Evolutionary conservation across 2,113 vertebrate species (phyloP).

Genomic region (Cepphus grylle): DNA sequence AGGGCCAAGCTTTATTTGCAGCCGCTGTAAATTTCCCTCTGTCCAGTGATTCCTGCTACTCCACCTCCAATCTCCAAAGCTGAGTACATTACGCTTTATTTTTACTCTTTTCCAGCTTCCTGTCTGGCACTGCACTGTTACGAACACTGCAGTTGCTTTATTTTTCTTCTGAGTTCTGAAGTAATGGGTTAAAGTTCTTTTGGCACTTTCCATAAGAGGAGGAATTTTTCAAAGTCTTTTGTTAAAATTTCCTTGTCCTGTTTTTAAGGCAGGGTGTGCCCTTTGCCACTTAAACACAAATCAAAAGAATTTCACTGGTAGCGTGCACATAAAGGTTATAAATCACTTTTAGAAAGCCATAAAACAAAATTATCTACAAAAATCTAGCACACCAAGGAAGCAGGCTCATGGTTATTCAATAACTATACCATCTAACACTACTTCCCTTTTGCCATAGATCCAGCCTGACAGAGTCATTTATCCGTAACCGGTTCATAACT

Average conservation of each 20-base stretch:
- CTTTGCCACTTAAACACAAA: constrained; percentile 50
- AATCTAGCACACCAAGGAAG: constrained; percentile 52
- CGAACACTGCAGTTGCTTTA: not conserved
- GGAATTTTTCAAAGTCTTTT: constrained; percentile 47
- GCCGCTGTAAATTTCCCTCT: not conserved
- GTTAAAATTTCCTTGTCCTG: constrained; percentile 55
- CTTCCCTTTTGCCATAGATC: constrained; percentile 31
- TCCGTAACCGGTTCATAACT: not conserved
- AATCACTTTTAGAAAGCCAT: constrained; percentile 61
- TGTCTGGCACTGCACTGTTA: not conserved
- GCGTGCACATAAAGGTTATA: not conserved
- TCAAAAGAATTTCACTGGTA: constrained; percentile 37
- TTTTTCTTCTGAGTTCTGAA: not conserved
- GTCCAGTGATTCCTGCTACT: not conserved
- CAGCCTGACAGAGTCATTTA: constrained; percentile 9
- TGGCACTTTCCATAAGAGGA: not conserved
- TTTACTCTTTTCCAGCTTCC: not conserved
- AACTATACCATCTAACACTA: constrained; percentile 32
- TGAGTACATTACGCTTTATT: not conserved
- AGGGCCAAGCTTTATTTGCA: not conserved
- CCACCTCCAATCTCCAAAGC: not conserved
- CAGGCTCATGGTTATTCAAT: constrained; percentile 49
- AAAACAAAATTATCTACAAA: constrained; percentile 53
- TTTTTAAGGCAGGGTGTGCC: constrained; percentile 54
- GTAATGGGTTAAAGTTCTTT: constrained; percentile 47